These are phyloP conservation scores for Phylloscopus whistleri DNA, from an alignment of 2,113 vertebrate genomes.

Conservation along the genomic window DNA sequence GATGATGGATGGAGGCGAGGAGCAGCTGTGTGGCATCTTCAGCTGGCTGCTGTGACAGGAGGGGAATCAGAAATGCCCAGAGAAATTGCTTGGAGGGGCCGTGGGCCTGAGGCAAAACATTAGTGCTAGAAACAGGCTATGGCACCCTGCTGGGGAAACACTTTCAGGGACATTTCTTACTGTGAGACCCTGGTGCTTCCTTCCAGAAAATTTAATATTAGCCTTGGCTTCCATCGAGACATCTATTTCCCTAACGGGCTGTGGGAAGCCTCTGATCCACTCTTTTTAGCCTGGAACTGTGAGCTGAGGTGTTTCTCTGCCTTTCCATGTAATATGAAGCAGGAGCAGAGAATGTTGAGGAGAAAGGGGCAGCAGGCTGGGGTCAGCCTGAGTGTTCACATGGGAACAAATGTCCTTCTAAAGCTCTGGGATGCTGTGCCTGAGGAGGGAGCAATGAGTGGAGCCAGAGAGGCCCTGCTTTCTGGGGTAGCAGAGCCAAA, in stretches of 20 bases:
- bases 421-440: not conserved
- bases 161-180: not conserved
- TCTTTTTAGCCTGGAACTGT: not conserved
- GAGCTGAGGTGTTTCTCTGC: not conserved
- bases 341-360: not conserved
- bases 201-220: slow-evolving; percentile 17
- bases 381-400: not conserved
- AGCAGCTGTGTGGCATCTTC: slow-evolving; percentile 52
- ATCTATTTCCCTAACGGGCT: not conserved
- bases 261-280: not conserved
- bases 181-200: not conserved
- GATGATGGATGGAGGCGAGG: slow-evolving; percentile 32
- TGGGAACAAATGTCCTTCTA: not conserved
- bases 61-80: not conserved
- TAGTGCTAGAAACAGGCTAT: not conserved
- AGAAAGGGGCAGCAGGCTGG: not conserved
- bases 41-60: not conserved
- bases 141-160: not conserved
- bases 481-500: not conserved
- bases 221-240: not conserved
- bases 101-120: not conserved
- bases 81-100: not conserved
- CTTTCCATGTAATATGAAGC: rapidly evolving
- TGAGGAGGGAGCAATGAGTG: not conserved
- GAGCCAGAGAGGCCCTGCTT: not conserved